phyloP scores from a whole-genome alignment of 2,113 vertebrate genomes.

The Chelonoidis abingdonii region DNA sequence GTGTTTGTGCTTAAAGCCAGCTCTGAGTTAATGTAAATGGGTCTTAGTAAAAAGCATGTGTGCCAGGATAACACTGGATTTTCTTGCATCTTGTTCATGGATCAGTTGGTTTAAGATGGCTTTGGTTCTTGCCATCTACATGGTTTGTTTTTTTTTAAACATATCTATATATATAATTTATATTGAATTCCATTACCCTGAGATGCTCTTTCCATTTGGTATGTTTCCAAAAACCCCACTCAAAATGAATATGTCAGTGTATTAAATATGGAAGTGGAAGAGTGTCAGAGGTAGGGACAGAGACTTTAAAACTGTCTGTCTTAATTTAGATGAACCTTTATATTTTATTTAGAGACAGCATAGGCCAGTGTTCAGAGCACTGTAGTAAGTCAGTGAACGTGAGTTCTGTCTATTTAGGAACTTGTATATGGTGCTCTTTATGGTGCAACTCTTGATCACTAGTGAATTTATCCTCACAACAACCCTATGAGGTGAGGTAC shows the following conservation, averaged over 20 bases:
- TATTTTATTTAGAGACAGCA: neutral
- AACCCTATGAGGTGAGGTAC: rapidly evolving
- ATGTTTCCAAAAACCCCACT: neutral
- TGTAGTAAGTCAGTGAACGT: rapidly evolving
- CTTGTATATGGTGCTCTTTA: neutral
- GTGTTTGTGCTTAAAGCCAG: neutral
- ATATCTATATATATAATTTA: slow-evolving; percentile 53
- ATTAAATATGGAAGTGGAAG: neutral
- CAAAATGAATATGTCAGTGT: neutral
- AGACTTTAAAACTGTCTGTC: neutral
- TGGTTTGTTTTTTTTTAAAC: neutral
- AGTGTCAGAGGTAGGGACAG: neutral
- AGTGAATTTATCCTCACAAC: neutral
- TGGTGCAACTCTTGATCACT: neutral
- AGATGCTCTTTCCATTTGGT: neutral
- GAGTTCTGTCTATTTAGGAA: neutral
- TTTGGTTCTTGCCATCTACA: neutral
- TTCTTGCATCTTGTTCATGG: neutral
- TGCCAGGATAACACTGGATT: neutral
- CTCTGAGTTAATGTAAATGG: neutral
- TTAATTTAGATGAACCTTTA: slow-evolving; percentile 39
- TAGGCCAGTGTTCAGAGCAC: neutral
- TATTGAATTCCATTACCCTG: slow-evolving; percentile 3
- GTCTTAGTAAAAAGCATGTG: neutral
- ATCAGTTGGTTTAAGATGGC: neutral